Percentiles rank a stretch among this genome's conserved stretches.
phyloP scores from a whole-genome alignment of 2,888 invertebrate species.

The Heliothis peltigera region DNA sequence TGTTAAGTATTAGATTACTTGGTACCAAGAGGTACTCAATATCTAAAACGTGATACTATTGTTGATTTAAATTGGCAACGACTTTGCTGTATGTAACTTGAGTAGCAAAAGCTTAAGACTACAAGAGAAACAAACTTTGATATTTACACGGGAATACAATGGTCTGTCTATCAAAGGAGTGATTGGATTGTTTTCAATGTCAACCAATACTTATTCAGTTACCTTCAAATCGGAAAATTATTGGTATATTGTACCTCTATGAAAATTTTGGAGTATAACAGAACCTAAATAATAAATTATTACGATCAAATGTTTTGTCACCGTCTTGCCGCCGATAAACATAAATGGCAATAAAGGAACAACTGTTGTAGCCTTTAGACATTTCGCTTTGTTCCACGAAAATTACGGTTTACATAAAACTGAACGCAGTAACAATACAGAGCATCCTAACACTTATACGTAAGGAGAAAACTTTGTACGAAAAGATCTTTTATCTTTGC shows the following conservation, averaged over 20 bases:
- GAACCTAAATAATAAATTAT: neutral
- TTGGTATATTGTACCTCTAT: too few relatives aligned
- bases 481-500: conserved; percentile 48
- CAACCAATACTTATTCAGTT: neutral
- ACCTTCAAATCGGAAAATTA: too few relatives aligned
- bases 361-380: neutral
- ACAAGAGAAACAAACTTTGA: conserved; percentile 23
- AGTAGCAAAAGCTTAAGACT: conserved; percentile 55
- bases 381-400: conserved; percentile 2
- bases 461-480: conserved; percentile 50
- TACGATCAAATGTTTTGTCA: neutral
- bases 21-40: conserved; percentile 70
- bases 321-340: neutral
- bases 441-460: conserved; percentile 31
- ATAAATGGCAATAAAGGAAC: neutral
- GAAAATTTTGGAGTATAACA: too few relatives aligned
- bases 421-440: conserved; percentile 25
- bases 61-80: conserved; percentile 80
- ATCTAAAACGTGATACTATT: conserved; percentile 83
- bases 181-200: neutral
- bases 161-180: neutral
- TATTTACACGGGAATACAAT: conserved; percentile 9
- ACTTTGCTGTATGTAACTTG: conserved; percentile 60
- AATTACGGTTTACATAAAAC: conserved; percentile 21
- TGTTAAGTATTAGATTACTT: conserved; percentile 84